phyloP scores from a whole-genome alignment of 2,113 vertebrate species.

The Ceuthmochares aereus region DNA sequence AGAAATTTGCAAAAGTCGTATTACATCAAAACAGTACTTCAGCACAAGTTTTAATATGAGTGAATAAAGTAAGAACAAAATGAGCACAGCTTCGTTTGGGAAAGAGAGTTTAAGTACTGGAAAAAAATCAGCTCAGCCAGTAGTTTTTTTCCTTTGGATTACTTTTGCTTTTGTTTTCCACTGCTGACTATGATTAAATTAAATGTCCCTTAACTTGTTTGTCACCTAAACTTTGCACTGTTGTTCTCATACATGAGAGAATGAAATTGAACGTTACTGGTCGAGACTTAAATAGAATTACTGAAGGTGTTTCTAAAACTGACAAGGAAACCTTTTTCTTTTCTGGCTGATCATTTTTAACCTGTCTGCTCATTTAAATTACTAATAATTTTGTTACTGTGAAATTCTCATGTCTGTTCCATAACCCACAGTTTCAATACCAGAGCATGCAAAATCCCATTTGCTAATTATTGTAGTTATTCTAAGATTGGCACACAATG shows the following conservation, averaged over 20 bases:
- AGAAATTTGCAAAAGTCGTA: conserved; percentile 27
- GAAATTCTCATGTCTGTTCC: conserved; percentile 28
- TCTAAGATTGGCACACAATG: conserved; percentile 71
- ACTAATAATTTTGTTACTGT: conserved; percentile 29
- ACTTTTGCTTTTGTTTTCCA: conserved; percentile 37
- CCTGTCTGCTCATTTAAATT: conserved; percentile 22
- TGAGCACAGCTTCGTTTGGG: neutral
- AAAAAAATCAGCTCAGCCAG: neutral
- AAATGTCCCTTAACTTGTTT: neutral
- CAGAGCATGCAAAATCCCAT: conserved; percentile 52
- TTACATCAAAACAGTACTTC: conserved; percentile 30
- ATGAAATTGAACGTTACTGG: neutral
- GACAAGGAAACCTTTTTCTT: neutral
- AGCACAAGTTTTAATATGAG: conserved; percentile 16
- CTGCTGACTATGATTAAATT: conserved; percentile 12
- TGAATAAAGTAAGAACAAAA: neutral
- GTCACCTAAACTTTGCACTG: neutral
- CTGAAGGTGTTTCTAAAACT: neutral
- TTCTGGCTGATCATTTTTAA: neutral
- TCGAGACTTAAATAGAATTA: neutral
- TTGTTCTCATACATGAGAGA: neutral
- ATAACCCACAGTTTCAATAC: neutral
- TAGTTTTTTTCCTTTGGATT: neutral
- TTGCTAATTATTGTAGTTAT: conserved; percentile 69
- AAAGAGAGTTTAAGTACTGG: neutral